Percentiles rank a stretch among this genome's conserved stretches.
Evolutionary conservation across 92 coral and sea anemone genomes (phyloP).

Genomic region (Actinostola sp.): DNA sequence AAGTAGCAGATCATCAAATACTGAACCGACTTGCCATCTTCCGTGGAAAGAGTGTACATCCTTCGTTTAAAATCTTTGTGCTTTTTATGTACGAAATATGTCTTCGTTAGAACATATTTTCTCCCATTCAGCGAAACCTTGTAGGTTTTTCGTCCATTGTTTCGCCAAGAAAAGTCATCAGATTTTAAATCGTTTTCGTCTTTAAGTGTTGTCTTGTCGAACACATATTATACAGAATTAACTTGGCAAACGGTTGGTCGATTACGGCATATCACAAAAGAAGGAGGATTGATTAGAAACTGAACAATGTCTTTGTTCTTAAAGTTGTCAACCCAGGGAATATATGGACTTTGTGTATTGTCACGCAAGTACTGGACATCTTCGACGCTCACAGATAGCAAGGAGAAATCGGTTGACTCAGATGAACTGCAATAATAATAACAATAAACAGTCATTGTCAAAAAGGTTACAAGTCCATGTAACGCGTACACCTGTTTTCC

Average conservation of each 20-base stretch:
- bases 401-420: no score
- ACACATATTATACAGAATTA: constrained; percentile 9
- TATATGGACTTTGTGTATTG: constrained; percentile 8
- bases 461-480: no score
- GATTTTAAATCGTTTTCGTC: constrained; percentile 17
- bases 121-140: background rate
- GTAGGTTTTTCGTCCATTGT: constrained; percentile 13
- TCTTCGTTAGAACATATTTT: background rate
- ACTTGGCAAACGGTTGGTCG: constrained; percentile 37
- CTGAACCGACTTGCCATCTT: background rate
- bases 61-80: constrained; percentile 35
- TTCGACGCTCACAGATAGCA: background rate
- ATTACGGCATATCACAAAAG: constrained; percentile 16
- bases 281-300: constrained; percentile 22
- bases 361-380: constrained; percentile 18
- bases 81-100: constrained; percentile 34
- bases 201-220: background rate
- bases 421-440: no score
- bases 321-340: constrained; percentile 18
- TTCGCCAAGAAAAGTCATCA: constrained; percentile 24
- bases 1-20: constrained; percentile 21
- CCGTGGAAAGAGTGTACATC: background rate
- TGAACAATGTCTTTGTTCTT: constrained; percentile 18
- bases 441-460: no score
- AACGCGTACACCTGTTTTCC: no score